Conservation (phyloP, 2,888 invertebrate genomes). For the Polyploca ridens region DNA sequence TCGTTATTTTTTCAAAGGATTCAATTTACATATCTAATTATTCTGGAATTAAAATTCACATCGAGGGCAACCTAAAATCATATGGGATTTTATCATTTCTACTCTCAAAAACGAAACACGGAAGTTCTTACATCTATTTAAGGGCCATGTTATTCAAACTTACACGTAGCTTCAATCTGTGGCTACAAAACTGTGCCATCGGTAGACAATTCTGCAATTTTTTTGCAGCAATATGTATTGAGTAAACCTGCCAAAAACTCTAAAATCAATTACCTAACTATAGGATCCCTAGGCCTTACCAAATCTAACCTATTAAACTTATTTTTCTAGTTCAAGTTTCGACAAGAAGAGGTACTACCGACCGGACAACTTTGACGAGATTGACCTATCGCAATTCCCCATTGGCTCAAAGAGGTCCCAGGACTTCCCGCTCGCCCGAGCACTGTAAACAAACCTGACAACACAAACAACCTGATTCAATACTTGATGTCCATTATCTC, state of each 20-base stretch:
- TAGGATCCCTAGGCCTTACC: not conserved
- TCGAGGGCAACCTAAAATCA: slow-evolving; percentile 8
- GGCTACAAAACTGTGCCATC: no score
- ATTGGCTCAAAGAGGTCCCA: slow-evolving; percentile 71
- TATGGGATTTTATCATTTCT: not conserved
- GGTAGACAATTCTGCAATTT: no score
- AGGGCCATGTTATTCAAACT: not conserved
- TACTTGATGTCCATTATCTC: slow-evolving; percentile 18
- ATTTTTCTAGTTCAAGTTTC: slow-evolving; percentile 47
- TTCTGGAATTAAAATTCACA: slow-evolving; percentile 5
- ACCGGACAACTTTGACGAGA: slow-evolving; percentile 77
- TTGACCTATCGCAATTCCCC: slow-evolving; percentile 76
- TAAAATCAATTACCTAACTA: not conserved
- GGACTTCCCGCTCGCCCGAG: slow-evolving; percentile 36
- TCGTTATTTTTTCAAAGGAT: slow-evolving; percentile 6
- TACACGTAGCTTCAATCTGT: not conserved
- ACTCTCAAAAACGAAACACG: no score
- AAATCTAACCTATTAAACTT: not conserved
- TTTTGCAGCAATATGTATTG: not conserved
- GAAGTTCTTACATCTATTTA: no score
- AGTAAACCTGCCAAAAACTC: not conserved
- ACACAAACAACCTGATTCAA: slow-evolving; percentile 22
- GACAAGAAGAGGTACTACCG: slow-evolving; percentile 66
- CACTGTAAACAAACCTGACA: slow-evolving; percentile 31
- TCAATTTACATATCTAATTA: slow-evolving; percentile 8